Evolutionary conservation across 2,797 vertebrate genomes (phyloP), one percentile per base, ranked within the genome.

Genomic region (Danio albolineatus): DNA sequence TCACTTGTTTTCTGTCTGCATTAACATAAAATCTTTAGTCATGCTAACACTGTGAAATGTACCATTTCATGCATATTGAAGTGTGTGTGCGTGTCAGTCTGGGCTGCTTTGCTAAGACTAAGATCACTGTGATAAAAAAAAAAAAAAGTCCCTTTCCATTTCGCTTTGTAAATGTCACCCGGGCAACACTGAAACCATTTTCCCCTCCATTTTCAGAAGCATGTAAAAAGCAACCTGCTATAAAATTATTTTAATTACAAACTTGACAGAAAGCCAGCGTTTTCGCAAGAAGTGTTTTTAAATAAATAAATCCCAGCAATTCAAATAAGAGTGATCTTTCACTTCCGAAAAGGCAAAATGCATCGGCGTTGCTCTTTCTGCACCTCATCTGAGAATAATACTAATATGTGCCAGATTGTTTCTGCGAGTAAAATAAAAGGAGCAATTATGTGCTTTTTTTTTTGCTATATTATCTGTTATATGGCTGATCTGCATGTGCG

Each of bases 191-290:
- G 48, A 66, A 82, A 41, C 75, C 62, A 67, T 28, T 41, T 46
- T 69, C 44, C 61, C 69, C 19, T 81, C 36, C 57, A 60, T 87
- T 87, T 85, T 84, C 82, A 61, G 69, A 64, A 81, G 56, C 78
- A 71, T 84, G 84, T 86, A 76, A 86, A 90, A 87, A 85, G 83
- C 65, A 38, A 70, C 73, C 81, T 74, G 78, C 73, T 87, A 77
- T 82, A 84, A 86, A 90, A 87, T 84, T 73, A 76, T 87, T 90
- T 73, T 88, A 88, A 91, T 85, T 87, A 83, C 73, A 79, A 86
- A 88, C 73, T 78, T 84, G 73, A 88, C 77, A 77, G 85, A 87
- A 87, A 85, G 75, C 80, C 69, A 59, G 60, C 60, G 21, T 41
- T 73, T 62, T 69, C 19, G 16, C 6, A 48, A 75, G 54, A 79